These are phyloP conservation scores for Cataglyphis cursor DNA, from an alignment of 2,888 invertebrate genomes.

Conservation along the genomic window DNA sequence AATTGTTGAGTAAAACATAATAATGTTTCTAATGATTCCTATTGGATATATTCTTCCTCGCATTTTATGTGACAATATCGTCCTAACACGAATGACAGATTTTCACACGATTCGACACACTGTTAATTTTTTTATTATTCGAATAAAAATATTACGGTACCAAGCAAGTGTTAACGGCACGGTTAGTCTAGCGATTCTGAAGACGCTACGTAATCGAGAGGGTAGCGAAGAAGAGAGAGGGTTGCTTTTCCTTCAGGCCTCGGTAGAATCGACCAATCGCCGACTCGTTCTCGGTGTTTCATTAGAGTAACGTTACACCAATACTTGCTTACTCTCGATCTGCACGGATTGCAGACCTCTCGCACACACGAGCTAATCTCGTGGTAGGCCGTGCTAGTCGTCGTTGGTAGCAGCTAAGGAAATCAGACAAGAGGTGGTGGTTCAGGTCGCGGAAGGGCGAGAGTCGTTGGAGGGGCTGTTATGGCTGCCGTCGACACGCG, in stretches of 20 bases:
- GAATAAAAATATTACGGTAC: not conserved
- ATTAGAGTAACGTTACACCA: slow-evolving; percentile 76
- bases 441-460: slow-evolving; percentile 66
- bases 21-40: not conserved
- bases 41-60: not conserved
- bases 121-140: not conserved
- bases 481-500: slow-evolving; percentile 84
- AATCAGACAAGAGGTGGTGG: slow-evolving; percentile 58
- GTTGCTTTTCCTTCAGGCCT: slow-evolving; percentile 78
- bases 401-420: slow-evolving; percentile 55
- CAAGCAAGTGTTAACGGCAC: slow-evolving; percentile 69
- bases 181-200: slow-evolving; percentile 82
- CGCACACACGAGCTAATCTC: slow-evolving; percentile 26
- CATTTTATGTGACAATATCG: not conserved
- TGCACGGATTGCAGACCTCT: slow-evolving; percentile 40
- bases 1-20: not conserved
- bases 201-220: slow-evolving; percentile 68
- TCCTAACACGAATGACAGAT: not conserved
- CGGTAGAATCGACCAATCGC: slow-evolving; percentile 83
- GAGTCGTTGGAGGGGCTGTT: slow-evolving; percentile 65
- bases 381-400: slow-evolving; percentile 57
- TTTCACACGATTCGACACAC: not conserved
- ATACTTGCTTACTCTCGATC: slow-evolving; percentile 29
- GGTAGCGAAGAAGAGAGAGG: slow-evolving; percentile 68
- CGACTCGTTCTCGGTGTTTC: slow-evolving; percentile 76